Conservation (phyloP, 64 coral and sea anemone genomes). For the Stichodactyla helianthus region DNA sequence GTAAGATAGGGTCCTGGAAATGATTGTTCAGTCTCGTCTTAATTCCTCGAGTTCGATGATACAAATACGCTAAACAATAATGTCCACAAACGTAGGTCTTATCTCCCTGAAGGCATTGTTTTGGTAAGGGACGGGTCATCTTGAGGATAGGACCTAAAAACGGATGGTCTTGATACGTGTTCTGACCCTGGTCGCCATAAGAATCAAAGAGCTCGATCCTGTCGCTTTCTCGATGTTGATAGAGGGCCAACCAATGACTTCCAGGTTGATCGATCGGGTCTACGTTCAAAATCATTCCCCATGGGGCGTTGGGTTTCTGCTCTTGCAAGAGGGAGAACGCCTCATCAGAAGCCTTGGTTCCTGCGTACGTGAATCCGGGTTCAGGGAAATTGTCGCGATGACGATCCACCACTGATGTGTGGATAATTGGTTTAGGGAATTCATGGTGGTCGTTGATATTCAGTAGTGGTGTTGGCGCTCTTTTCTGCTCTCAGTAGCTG, state of each 20-base stretch:
- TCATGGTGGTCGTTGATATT: neutral
- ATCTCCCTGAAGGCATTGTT: too few species aligned
- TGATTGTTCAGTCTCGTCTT: too few species aligned
- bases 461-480: neutral
- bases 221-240: neutral
- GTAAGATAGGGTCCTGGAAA: too few species aligned
- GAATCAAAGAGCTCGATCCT: neutral
- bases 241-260: neutral
- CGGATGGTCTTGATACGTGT: neutral
- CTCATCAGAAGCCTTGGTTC: slow-evolving; percentile 12
- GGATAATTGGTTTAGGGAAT: neutral
- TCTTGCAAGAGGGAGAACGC: neutral
- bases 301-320: neutral
- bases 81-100: too few species aligned
- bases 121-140: too few species aligned
- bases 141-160: too few species aligned
- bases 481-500: neutral
- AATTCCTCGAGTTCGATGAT: too few species aligned
- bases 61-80: too few species aligned
- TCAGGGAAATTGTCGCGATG: neutral
- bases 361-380: neutral
- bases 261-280: slow-evolving; percentile 3
- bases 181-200: neutral
- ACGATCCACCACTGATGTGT: neutral
- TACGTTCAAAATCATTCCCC: slow-evolving; percentile 15